Conservation (phyloP, 2,113 vertebrate genomes). For the Alouatta palliata region DNA sequence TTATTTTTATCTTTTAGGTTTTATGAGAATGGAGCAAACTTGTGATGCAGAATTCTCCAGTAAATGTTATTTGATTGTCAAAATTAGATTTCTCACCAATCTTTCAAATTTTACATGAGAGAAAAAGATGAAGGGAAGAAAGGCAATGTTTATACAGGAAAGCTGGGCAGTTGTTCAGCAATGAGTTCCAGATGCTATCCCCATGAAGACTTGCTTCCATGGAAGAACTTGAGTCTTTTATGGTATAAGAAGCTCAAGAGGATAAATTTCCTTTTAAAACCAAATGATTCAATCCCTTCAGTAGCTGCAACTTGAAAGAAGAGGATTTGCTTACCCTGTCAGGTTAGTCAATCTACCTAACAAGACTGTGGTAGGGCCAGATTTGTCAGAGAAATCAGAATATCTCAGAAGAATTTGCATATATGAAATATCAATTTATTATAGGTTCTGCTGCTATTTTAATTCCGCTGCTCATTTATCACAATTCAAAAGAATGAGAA, state of each 20-base stretch:
- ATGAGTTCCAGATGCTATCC: conserved; percentile 66
- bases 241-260: not conserved
- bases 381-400: conserved; percentile 2
- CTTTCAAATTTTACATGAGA: conserved; percentile 35
- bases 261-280: conserved; percentile 52
- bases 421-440: not conserved
- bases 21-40: not conserved
- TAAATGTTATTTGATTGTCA: conserved; percentile 45
- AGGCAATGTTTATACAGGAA: conserved; percentile 30
- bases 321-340: conserved; percentile 34
- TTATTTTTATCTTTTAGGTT: not conserved
- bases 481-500: not conserved
- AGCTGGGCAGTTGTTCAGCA: conserved; percentile 24
- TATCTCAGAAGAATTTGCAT: not conserved
- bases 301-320: conserved; percentile 51
- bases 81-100: conserved; percentile 32
- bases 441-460: not conserved
- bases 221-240: conserved; percentile 17
- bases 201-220: not conserved
- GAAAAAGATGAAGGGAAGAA: conserved; percentile 31
- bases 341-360: not conserved
- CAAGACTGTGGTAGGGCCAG: not conserved
- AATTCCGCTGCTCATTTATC: not conserved
- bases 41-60: not conserved
- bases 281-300: not conserved